Base-by-base conservation (phyloP, 2,113 vertebrate species). In the Pelmatolapia mariae region DNA sequence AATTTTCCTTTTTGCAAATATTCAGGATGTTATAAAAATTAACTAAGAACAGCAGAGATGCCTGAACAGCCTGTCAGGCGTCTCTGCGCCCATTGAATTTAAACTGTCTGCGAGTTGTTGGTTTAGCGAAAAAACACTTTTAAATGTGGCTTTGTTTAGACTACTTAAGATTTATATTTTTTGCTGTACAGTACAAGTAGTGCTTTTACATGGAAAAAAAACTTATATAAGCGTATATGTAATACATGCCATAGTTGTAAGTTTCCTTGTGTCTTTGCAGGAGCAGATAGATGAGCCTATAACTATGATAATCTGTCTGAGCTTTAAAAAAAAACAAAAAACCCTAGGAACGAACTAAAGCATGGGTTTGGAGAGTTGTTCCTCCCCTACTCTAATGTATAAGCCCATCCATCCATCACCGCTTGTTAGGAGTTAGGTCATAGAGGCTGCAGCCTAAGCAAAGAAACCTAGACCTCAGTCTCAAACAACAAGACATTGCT, bases 251-350 rank as follows among this genome's bases (percentile, higher is more conserved):
- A 36, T 38, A 66, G 19, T 22, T 38, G 10, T 66, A 66, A n/a
- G 19, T n/a, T 38, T 36, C 61, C 61, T 66, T 36, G 61, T n/a
- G 10, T 66, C 19, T 66, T 36, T 38, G 33, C 18, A 66, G 61
- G 61, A 66, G 10, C 10, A 38, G 61, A n/a, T 38, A 66, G 61
- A n/a, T 12, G 10, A 36, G 10, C 33, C 18, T 10, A 38, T 38
- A 12, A 66, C 2, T 66, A 66, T 7, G 31, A 66, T 12, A 38
- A 36, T 38, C 4, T n/a, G 33, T 38, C 61, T n/a, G 31, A n/a
- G 61, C 5, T 6, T 19, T 33, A 0, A 3, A 11, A 29, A 52
- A 53, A 13, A 7, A 7, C 1, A n/a, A 45, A 53, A 3, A 11
- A 6, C 19, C 54, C 15, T 61, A 66, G 61, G 61, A 12, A 66